phyloP scores from a whole-genome alignment of 2,797 vertebrate species.

The Telmatherina bonti region DNA sequence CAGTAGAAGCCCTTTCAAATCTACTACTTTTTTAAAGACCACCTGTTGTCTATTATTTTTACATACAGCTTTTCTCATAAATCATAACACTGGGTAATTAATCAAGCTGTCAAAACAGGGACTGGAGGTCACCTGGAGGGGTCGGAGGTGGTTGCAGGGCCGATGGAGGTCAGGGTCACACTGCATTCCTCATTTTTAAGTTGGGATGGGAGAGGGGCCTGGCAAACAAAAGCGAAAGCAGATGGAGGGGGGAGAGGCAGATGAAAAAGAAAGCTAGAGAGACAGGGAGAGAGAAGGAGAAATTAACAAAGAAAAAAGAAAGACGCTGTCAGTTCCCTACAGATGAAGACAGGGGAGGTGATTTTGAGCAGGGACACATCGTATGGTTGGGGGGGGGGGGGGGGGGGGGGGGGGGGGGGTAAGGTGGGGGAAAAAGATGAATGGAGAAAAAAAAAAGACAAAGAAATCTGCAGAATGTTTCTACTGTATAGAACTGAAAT shows the following conservation, averaged over 20 bases:
- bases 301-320: slow-evolving; percentile 91
- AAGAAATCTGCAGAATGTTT: slow-evolving; percentile 81
- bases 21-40: slow-evolving; percentile 85
- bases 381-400: slow-evolving; percentile 27
- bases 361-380: slow-evolving; percentile 75
- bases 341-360: slow-evolving; percentile 82
- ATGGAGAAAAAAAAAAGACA: slow-evolving; percentile 74
- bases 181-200: slow-evolving; percentile 99
- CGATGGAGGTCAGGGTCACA: slow-evolving; percentile 99
- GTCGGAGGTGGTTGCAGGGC: slow-evolving; percentile 96
- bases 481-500: slow-evolving; percentile 75
- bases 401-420: slow-evolving; percentile 43
- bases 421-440: too few relatives aligned
- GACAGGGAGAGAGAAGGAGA: slow-evolving; percentile 82
- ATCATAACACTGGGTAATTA: slow-evolving; percentile 99
- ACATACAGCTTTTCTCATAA: slow-evolving; percentile 99
- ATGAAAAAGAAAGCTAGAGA: slow-evolving; percentile 84
- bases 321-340: slow-evolving; percentile 86
- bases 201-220: slow-evolving; percentile 98
- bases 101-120: slow-evolving; percentile 99
- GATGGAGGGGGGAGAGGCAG: slow-evolving; percentile 79
- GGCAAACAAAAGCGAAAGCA: slow-evolving; percentile 95
- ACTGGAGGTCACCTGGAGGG: slow-evolving; percentile 92
- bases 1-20: slow-evolving; percentile 73
- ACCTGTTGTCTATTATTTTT: slow-evolving; percentile 99